Evolutionary conservation across 2,888 invertebrate genomes (phyloP), one percentile per base, ranked within the genome.

Genomic region (Dryococelus australis): DNA sequence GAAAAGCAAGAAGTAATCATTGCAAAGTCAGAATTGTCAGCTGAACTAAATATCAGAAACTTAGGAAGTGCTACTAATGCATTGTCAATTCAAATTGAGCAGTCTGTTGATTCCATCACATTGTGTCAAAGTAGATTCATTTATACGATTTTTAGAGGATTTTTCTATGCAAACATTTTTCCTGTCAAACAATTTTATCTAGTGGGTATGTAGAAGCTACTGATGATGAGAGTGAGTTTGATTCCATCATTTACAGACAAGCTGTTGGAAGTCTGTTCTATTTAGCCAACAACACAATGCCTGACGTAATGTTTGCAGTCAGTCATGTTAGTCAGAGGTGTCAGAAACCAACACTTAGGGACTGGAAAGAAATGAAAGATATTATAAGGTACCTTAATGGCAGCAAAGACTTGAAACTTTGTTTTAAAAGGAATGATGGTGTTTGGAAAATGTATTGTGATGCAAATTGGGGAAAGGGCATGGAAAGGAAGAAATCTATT

Each of bases 161-260:
- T 10, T 26, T 84, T 84, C 84, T 10, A 27, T 6, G 28, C 84
- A 84, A 84, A 9, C 0, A 4, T 84, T 9, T 27, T 0, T 28
- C 84, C 20, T 84, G 27, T 84, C 84, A 84, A 27, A 84, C 26
- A 84, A 16, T 84, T 10, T 4, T 84, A 84, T 28, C 84, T 27
- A 84, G 84, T 27, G 28, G 27, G 26, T 84, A 84, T 27, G 28
- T 27, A 6, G 26, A 27, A 84, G 28, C 84, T 26, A 27, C 8
- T 84, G 84, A 27, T 84, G n/a, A 84, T 24, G 28, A 84, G n/a
- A 24, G 35, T 24, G 84, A 84, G n/a, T 84, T 24, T 27, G 3
- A 27, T 84, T 84, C 84, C n/a, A 84, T 4, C 24, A 84, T 43
- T 24, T 27, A 84, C 26, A 27, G 84, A 27, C 35, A 27, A 27